These are phyloP conservation scores for Coreoperca whiteheadi DNA, from an alignment of 2,113 vertebrate species.

Conservation along the genomic window DNA sequence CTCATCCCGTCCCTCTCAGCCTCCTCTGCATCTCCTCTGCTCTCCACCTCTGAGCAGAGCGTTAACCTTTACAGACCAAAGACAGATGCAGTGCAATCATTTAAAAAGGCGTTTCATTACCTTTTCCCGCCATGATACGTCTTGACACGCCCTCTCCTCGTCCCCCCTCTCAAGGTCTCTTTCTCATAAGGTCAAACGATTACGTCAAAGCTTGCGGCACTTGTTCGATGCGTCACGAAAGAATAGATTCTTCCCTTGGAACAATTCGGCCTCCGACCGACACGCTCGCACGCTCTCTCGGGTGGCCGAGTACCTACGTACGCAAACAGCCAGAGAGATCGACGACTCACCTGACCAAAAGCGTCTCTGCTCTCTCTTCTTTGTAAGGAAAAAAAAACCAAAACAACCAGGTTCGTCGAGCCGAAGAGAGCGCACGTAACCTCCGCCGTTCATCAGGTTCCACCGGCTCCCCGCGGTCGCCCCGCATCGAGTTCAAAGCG, in stretches of 20 bases:
- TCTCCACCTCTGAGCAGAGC: constrained; percentile 19
- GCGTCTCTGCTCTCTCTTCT: too few species aligned
- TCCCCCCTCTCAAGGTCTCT: not conserved
- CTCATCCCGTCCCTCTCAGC: not conserved
- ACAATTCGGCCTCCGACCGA: not conserved
- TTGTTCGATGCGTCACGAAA: constrained; percentile 60
- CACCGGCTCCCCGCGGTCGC: too few species aligned
- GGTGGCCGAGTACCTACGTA: too few species aligned
- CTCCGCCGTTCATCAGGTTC: too few species aligned
- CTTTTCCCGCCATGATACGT: not conserved
- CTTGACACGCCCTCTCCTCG: not conserved
- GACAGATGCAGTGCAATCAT: constrained; percentile 45
- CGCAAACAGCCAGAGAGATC: constrained; percentile 7
- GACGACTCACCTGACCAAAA: too few species aligned
- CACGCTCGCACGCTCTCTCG: constrained; percentile 8
- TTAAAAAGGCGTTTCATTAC: not conserved
- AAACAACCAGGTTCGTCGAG: too few species aligned
- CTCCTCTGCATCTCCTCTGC: constrained; percentile 28
- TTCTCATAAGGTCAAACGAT: constrained; percentile 52
- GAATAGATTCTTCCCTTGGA: constrained; percentile 12
- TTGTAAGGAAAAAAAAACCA: too few species aligned
- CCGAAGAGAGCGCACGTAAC: too few species aligned
- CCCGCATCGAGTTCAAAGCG: too few species aligned
- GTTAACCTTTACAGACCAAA: constrained; percentile 72
- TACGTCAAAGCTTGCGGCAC: constrained; percentile 53